phyloP scores from a whole-genome alignment of 2,113 vertebrate species.

The Panthera leo region DNA sequence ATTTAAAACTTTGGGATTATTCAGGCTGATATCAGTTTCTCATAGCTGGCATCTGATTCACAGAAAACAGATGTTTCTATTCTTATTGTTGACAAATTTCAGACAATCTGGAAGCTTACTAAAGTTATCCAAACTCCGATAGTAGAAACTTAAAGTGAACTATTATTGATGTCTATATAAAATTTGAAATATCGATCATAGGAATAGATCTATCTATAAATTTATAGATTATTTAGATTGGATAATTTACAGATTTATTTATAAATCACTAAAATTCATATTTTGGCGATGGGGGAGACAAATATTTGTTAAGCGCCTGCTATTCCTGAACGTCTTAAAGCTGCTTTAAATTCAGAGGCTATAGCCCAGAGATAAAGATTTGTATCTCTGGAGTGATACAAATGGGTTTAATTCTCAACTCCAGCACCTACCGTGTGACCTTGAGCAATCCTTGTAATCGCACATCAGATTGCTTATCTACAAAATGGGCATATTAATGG shows the following conservation, averaged over 20 bases:
- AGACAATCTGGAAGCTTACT: not conserved
- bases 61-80: not conserved
- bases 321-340: rapidly evolving
- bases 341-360: not conserved
- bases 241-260: not conserved
- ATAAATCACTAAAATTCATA: not conserved
- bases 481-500: not conserved
- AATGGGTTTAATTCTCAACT: not conserved
- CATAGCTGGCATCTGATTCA: not conserved
- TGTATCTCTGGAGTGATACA: not conserved
- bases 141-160: not conserved
- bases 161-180: not conserved
- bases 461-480: not conserved
- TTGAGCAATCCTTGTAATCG: not conserved
- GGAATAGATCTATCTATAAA: not conserved
- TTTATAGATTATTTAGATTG: no score
- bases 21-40: not conserved
- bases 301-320: not conserved
- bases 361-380: not conserved
- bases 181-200: not conserved
- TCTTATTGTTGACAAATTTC: not conserved
- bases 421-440: rapidly evolving
- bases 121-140: not conserved
- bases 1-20: not conserved
- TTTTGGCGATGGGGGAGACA: not conserved